A percentile compares a stretch with the other conserved stretches of the same genome.
Conservation (phyloP, 2,113 vertebrate genomes). For the Irena cyanogastra region DNA sequence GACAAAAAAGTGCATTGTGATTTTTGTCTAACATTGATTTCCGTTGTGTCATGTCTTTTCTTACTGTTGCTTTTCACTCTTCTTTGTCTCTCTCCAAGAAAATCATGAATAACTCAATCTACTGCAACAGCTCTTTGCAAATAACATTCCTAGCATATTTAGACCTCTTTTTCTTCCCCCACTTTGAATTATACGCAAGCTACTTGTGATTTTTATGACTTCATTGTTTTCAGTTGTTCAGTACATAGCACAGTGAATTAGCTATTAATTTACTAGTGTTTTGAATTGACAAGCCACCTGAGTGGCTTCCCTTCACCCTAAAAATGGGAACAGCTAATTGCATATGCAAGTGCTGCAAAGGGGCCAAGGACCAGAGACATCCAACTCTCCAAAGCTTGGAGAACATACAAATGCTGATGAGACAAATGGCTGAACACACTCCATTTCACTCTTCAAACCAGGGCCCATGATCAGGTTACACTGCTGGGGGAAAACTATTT, state of each 20-base stretch:
- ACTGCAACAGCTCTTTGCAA: constrained; percentile 5
- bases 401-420: background rate
- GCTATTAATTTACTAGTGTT: background rate
- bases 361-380: background rate
- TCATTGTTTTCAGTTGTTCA: constrained; percentile 30
- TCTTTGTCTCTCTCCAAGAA: background rate
- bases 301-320: background rate
- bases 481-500: background rate
- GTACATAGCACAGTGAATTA: background rate
- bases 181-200: constrained; percentile 20
- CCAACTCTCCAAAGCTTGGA: background rate
- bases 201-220: constrained; percentile 46
- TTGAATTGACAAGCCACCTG: background rate
- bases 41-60: background rate
- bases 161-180: background rate
- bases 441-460: background rate
- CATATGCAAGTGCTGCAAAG: background rate
- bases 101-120: background rate
- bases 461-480: background rate
- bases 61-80: background rate
- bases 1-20: background rate
- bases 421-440: background rate
- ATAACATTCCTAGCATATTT: constrained; percentile 56
- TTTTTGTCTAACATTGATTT: background rate
- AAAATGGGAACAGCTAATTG: background rate